These are phyloP conservation scores for Andrena minutula DNA, from an alignment of 2,888 invertebrate genomes.

Conservation along the genomic window DNA sequence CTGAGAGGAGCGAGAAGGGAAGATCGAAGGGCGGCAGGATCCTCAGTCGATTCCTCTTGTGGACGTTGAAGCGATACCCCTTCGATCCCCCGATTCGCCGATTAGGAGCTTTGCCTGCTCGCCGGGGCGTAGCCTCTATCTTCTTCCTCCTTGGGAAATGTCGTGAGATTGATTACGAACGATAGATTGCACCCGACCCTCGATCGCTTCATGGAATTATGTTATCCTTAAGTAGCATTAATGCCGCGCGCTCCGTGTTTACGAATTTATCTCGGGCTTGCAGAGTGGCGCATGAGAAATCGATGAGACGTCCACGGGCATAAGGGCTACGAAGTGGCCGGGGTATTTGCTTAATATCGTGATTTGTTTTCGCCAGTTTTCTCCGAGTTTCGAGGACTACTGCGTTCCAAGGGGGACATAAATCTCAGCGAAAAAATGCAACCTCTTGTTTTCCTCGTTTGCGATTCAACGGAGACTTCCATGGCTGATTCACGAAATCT, in stretches of 20 bases:
- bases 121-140: neutral
- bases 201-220: neutral
- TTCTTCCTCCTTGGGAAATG: neutral
- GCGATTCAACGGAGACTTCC: constrained; percentile 40
- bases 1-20: neutral
- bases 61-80: constrained; percentile 43
- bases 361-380: constrained; percentile 18
- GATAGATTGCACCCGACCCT: neutral
- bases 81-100: constrained; percentile 39
- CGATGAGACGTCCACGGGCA: neutral
- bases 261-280: neutral
- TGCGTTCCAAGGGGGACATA: constrained; percentile 14
- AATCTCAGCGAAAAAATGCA: constrained; percentile 66
- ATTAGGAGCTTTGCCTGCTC: constrained; percentile 30
- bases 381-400: neutral
- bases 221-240: no score
- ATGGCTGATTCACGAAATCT: constrained; percentile 55
- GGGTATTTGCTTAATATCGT: constrained; percentile 11
- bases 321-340: neutral
- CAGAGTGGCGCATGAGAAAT: neutral
- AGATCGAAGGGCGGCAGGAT: constrained; percentile 35
- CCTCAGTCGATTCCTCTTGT: constrained; percentile 44
- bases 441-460: constrained; percentile 45
- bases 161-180: neutral
- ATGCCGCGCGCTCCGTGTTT: neutral